Base-by-base conservation (phyloP, 2,797 vertebrate species). In the Trematomus bernacchii region DNA sequence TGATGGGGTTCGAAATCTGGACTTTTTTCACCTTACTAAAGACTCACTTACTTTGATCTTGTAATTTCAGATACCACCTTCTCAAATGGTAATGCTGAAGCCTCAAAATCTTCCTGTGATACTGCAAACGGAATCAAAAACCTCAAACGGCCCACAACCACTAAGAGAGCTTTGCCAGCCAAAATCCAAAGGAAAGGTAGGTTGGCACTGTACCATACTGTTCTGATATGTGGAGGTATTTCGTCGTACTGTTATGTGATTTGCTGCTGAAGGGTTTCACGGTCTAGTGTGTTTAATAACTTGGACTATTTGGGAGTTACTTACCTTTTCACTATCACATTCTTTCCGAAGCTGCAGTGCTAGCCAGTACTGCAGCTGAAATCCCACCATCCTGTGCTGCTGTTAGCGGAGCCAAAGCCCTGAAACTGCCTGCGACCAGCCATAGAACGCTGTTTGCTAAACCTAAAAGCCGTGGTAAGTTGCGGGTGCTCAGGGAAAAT, bases 141-240 rank as follows among this genome's bases (percentile, higher is more conserved):
- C 48, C 48, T 76, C 1, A 89, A 86, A 55, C 80, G 2, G 14
- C 67, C 70, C 1, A 9, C 67, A 55, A 16, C 27, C 42, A 19
- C 1, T 47, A 85, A 77, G 37, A 86, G 27, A 81, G 42, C 66
- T 55, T 54, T 81, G 9, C 62, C 63, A 10, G 33, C 70, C 27
- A 87, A 83, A 83, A 11, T 14, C 37, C 70, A 77, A 47, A 87
- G 27, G 67, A 21, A 71, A 7, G 84, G 90, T 91, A 11, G 1
- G 69, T 73, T 62, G 3, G 11, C 10, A 60, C 21, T 46, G 1
- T 43, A 11, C 27, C 40, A 8, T n/a, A 18, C 19, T 44, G 13
- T 55, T 68, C 43, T 14, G 3, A 43, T 59, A 19, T 54, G 10
- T 66, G 10, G 2, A 59, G 23, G 4, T 40, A 8, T 33, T 30